Conservation (phyloP, 2,888 invertebrate species). For the Sinotaia quadrata region DNA sequence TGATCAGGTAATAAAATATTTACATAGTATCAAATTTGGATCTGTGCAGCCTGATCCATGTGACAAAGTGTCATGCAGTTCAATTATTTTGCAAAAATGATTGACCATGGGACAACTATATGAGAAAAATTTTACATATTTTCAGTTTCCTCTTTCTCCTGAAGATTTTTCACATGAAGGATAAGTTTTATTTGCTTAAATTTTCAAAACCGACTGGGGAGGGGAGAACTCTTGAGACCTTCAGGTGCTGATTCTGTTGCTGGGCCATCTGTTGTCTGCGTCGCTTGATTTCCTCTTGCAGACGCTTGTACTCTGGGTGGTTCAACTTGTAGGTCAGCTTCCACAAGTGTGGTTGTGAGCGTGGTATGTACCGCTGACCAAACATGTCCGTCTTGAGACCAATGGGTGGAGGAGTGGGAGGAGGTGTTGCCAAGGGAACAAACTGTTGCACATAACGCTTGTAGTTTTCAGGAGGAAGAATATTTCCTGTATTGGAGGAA, state of each 20-base stretch:
- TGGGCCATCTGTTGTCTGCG: constrained; percentile 44
- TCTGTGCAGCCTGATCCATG: no score
- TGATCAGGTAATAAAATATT: no score
- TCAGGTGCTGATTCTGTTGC: constrained; percentile 36
- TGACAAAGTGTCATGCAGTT: no score
- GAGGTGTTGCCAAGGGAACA: constrained; percentile 55
- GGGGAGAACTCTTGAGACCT: constrained; percentile 39
- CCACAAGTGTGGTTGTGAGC: constrained; percentile 61
- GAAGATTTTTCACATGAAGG: no score
- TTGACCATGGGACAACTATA: no score
- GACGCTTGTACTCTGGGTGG: constrained; percentile 62
- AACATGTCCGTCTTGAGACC: constrained; percentile 63
- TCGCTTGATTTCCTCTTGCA: constrained; percentile 54
- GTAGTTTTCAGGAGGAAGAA: constrained; percentile 69
- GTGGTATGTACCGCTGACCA: constrained; percentile 58
- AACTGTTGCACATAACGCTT: constrained; percentile 65
- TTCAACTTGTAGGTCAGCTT: constrained; percentile 67
- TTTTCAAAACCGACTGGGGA: constrained; percentile 33
- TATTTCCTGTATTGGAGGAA: constrained; percentile 68
- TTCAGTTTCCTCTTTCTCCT: no score
- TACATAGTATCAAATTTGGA: no score
- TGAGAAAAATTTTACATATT: no score
- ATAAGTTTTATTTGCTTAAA: no score
- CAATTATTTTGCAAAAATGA: no score
- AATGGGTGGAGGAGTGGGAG: constrained; percentile 55